Conservation (phyloP, 2,888 invertebrate genomes). For the Drosophila helvetica region DNA sequence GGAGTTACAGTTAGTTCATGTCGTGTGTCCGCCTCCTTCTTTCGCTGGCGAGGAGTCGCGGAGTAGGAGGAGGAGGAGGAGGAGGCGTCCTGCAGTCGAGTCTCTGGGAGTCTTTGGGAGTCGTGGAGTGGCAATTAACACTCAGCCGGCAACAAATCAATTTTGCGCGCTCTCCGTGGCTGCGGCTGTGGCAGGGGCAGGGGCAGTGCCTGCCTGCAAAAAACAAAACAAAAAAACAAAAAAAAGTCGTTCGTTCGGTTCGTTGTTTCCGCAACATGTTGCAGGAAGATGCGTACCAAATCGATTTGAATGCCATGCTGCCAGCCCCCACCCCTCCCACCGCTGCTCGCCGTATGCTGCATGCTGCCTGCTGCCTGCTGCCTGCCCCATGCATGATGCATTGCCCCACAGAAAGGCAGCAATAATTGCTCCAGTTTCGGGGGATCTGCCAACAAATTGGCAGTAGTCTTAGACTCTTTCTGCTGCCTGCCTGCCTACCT, state of each 20-base stretch:
- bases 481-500: constrained; percentile 10
- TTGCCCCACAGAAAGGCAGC: constrained; percentile 35
- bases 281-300: constrained; percentile 80
- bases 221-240: constrained; percentile 12
- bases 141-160: constrained; percentile 79
- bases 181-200: too few relatives aligned
- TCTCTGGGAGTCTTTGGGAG: constrained; percentile 14
- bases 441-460: constrained; percentile 47
- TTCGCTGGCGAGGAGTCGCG: constrained; percentile 65
- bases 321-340: background rate
- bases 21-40: constrained; percentile 43
- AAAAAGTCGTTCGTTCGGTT: constrained; percentile 14
- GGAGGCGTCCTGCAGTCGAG: constrained; percentile 51
- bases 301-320: constrained; percentile 71
- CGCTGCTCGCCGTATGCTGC: background rate
- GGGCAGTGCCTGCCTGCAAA: constrained; percentile 6
- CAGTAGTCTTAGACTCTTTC: constrained; percentile 13
- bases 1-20: constrained; percentile 75
- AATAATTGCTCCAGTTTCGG: constrained; percentile 79
- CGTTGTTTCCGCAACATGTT: constrained; percentile 73
- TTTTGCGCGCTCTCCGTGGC: constrained; percentile 72
- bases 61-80: constrained; percentile 67
- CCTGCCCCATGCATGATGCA: constrained; percentile 55
- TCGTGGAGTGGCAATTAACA: constrained; percentile 77
- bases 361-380: background rate